phyloP scores from a whole-genome alignment of 23 tunicate species.

The Trididemnum miniatum region DNA sequence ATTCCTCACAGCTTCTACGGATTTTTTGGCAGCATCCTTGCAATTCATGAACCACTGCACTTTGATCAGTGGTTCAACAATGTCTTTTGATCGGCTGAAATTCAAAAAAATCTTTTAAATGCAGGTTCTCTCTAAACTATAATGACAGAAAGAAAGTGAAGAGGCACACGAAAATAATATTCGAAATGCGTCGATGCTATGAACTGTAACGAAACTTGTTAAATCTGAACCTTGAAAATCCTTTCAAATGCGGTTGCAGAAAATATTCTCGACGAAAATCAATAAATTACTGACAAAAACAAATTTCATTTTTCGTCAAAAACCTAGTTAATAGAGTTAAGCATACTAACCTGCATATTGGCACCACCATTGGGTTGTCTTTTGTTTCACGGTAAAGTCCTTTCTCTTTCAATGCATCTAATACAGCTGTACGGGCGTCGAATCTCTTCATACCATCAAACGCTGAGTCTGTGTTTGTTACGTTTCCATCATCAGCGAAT shows the following conservation, averaged over 20 bases:
- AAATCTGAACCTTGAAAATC: too few species aligned
- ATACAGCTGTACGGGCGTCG: conserved; percentile 75
- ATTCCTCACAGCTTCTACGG: conserved; percentile 82
- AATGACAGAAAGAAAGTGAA: too few species aligned
- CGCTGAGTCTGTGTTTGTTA: conserved; percentile 69
- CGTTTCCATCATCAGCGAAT: conserved; percentile 76
- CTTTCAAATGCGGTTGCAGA: too few species aligned
- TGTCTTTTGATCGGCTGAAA: conserved; percentile 84
- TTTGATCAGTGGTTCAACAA: conserved; percentile 94
- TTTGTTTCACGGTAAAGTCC: conserved; percentile 73
- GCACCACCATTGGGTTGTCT: conserved; percentile 99
- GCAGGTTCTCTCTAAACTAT: too few species aligned
- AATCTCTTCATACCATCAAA: conserved; percentile 99
- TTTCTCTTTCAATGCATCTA: conserved; percentile 70
- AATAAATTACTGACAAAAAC: too few species aligned
- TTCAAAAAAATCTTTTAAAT: too few species aligned
- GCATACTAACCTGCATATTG: conserved; percentile 72
- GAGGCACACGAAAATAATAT: too few species aligned
- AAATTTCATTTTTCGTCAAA: too few species aligned
- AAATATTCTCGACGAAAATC: too few species aligned
- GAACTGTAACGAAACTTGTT: too few species aligned
- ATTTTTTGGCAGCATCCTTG: conserved; percentile 70
- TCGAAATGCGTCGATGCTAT: too few species aligned
- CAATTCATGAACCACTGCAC: conserved; percentile 99
- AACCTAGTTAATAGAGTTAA: too few species aligned